These are phyloP conservation scores for Neocrepidodera transversa DNA, from an alignment of 2,888 invertebrate species.

Conservation along the genomic window DNA sequence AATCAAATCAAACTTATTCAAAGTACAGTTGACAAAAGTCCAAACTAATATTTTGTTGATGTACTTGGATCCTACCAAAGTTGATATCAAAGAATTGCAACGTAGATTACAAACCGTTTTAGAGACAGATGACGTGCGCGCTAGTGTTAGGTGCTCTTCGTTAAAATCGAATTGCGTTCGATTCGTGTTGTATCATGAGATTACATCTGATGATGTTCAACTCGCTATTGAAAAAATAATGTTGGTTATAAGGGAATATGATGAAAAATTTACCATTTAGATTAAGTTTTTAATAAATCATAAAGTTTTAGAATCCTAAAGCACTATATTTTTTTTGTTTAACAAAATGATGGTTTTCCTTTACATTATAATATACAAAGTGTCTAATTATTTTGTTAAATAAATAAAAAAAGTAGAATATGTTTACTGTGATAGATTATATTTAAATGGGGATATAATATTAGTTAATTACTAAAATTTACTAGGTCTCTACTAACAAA, in stretches of 20 bases:
- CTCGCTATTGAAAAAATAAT: conserved; percentile 76
- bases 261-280: conserved; percentile 42
- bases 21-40: conserved; percentile 68
- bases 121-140: conserved; percentile 62
- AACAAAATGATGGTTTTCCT: too few relatives aligned
- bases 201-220: conserved; percentile 71
- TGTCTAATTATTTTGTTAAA: neutral
- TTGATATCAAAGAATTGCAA: conserved; percentile 66
- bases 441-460: neutral
- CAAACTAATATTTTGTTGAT: conserved; percentile 82
- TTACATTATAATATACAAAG: too few relatives aligned
- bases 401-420: neutral
- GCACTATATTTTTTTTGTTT: too few relatives aligned
- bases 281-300: too few relatives aligned
- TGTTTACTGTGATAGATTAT: conserved; percentile 4
- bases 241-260: conserved; percentile 72
- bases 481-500: too few relatives aligned
- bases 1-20: conserved; percentile 67
- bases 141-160: conserved; percentile 68
- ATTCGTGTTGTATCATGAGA: conserved; percentile 76
- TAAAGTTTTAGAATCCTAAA: too few relatives aligned
- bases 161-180: conserved; percentile 69
- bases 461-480: neutral
- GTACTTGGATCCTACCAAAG: conserved; percentile 61
- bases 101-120: conserved; percentile 62